Conservation (phyloP, 2,113 vertebrate species). For the Indicator maculatus region DNA sequence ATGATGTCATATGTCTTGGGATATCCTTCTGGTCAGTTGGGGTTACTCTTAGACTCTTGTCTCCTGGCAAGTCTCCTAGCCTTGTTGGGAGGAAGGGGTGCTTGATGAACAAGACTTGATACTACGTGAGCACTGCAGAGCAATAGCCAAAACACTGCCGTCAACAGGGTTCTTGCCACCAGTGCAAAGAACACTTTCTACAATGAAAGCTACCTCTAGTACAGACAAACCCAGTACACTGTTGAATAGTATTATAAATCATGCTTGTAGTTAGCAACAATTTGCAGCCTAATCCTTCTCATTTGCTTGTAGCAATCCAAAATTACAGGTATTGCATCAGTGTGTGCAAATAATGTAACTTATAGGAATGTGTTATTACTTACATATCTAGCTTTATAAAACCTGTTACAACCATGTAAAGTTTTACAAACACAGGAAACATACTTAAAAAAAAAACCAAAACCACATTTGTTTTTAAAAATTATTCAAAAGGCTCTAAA, state of each 20-base stretch:
- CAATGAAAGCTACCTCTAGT: fast-evolving
- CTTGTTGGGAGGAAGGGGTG: fast-evolving
- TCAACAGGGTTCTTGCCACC: fast-evolving
- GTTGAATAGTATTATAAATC: not conserved
- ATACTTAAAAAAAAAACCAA: not conserved
- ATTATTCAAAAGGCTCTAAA: not conserved
- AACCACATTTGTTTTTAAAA: not conserved
- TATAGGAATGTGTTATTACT: not conserved
- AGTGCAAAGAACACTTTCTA: fast-evolving
- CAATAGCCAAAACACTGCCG: not conserved
- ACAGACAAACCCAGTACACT: not conserved
- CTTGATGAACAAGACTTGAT: not conserved
- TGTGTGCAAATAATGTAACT: not conserved
- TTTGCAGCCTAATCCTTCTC: not conserved
- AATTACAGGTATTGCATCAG: not conserved
- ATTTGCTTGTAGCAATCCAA: not conserved
- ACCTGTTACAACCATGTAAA: not conserved
- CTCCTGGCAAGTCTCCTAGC: not conserved
- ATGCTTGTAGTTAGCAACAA: not conserved
- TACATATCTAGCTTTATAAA: not conserved
- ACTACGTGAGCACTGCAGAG: no score
- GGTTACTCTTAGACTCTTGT: not conserved
- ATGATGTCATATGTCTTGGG: not conserved
- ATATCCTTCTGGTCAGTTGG: not conserved
- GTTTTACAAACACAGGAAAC: not conserved